phyloP scores from a whole-genome alignment of 2,797 vertebrate genomes.

The Antennarius maculatus region DNA sequence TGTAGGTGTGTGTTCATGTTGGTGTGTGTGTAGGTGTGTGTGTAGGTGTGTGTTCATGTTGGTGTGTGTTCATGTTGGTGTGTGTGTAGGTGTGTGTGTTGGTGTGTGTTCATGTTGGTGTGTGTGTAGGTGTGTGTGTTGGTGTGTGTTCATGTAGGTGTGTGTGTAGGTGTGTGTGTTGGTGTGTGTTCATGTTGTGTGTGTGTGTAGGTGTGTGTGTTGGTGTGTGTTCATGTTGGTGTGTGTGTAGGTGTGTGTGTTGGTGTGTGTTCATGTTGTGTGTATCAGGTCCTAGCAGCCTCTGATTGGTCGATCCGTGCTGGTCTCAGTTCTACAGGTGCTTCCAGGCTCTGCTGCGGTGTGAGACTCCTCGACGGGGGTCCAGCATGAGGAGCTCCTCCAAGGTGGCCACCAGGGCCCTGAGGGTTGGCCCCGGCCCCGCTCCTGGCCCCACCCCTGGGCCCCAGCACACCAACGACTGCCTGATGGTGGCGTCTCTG shows the following conservation, averaged over 20 bases:
- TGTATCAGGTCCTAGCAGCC: neutral
- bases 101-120: neutral
- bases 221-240: neutral
- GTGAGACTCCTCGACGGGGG: slow-evolving; percentile 60
- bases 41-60: no score
- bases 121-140: neutral
- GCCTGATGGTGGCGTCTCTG: slow-evolving; percentile 74
- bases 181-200: neutral
- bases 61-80: neutral
- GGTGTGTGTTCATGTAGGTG: neutral
- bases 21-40: no score
- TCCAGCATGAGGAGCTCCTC: slow-evolving; percentile 79
- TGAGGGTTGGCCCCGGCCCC: slow-evolving; percentile 29
- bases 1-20: no score
- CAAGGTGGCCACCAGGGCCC: slow-evolving; percentile 68
- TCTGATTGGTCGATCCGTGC: neutral
- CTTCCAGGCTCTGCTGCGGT: slow-evolving; percentile 78
- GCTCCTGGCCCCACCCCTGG: neutral
- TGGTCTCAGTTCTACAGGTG: slow-evolving; percentile 83
- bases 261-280: neutral
- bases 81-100: neutral
- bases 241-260: no score
- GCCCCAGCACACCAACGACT: slow-evolving; percentile 53
- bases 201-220: neutral
- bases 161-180: neutral